Evolutionary conservation across 2,113 vertebrate genomes (phyloP).

Genomic region (Rhinolophus ferrumequinum): DNA sequence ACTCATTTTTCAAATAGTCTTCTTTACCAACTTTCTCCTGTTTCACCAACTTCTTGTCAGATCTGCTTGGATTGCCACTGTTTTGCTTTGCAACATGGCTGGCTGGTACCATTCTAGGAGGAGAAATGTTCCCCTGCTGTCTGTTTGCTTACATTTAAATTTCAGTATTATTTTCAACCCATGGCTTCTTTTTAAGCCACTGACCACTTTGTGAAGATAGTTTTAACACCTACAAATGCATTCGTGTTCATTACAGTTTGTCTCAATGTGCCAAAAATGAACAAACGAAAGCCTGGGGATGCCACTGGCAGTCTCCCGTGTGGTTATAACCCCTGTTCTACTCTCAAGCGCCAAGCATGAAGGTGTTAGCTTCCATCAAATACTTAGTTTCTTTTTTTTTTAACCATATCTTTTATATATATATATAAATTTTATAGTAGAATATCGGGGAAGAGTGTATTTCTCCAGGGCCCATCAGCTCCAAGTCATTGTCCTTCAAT

Average conservation of each 20-base stretch:
- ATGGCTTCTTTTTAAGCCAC: neutral
- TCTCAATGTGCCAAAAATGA: neutral
- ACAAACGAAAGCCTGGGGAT: neutral
- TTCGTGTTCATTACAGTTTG: neutral
- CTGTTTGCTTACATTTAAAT: neutral
- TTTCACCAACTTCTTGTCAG: neutral
- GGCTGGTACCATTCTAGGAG: neutral
- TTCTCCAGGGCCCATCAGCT: no score
- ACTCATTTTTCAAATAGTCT: neutral
- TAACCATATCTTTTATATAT: no score
- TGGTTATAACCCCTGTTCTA: neutral
- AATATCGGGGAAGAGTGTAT: no score
- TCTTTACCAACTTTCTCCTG: neutral
- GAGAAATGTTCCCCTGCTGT: neutral
- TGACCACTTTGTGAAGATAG: neutral
- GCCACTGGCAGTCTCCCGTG: neutral
- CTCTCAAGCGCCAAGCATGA: neutral
- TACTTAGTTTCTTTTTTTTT: neutral
- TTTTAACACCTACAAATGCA: neutral
- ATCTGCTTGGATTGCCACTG: neutral
- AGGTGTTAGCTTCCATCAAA: neutral
- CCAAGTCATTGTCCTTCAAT: no score
- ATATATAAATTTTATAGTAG: no score
- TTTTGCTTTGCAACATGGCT: neutral
- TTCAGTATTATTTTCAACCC: neutral